Evolutionary conservation across 2,797 vertebrate species (phyloP), one percentile per base, ranked within the genome.

Genomic region (Micropoecilia bifurca): DNA sequence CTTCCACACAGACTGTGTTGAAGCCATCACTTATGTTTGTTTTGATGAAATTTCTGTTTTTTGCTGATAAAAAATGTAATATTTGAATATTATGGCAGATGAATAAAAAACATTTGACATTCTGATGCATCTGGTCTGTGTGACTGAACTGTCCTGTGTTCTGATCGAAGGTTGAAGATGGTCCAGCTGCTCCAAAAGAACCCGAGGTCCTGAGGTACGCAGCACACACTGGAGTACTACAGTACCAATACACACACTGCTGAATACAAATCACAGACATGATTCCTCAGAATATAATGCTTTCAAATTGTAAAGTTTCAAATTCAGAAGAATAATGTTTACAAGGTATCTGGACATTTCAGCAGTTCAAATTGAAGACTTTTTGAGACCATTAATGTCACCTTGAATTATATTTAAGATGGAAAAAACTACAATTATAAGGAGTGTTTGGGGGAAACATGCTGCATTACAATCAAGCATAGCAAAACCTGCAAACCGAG

Each of bases 181-280:
- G 95, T 90, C 97, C 97, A 10, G 76, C 93, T 79, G 82, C 83
- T 85, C 96, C 96, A 1, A 99, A 97, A 88, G 96, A 95, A 13
- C 97, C 97, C 3, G 98, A 99, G 89, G 95, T 96, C 77, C 95
- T 99, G 80, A 97, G 96, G 98, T 99, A 94, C 87, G 91, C 74
- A 41, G 39, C 3, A 33, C 10, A 1, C 57, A 28, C 39, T n/a
- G 18, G 41, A 59, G 7, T 30, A 4, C n/a, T 55, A 2, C 1
- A 0, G 25, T 10, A n/a, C 0, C 39, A 33, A 53, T 36, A 39
- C 22, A 14, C 9, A 63, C 16, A 13, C 46, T 22, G 22, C 6
- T 43, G 16, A 18, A 41, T 12, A 12, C 4, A 6, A 12, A 41
- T 39, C 36, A 22, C 3, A 36, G 16, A 25, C 22, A 10, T 2